Evolutionary conservation across 2,888 invertebrate genomes (phyloP).

Genomic region (Catocala fraxini): DNA sequence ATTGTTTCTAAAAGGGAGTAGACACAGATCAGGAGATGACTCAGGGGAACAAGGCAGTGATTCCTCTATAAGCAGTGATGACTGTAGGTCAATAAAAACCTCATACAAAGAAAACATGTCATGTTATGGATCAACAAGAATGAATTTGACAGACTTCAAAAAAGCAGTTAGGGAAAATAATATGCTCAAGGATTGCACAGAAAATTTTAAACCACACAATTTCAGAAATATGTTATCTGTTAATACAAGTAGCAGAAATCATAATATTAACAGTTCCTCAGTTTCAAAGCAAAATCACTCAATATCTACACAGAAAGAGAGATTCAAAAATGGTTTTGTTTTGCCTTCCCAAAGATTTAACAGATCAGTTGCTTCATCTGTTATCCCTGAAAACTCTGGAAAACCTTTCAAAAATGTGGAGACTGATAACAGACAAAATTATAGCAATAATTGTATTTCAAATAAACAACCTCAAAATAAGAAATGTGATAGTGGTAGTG

Average conservation of each 20-base stretch:
- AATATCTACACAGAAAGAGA: constrained; percentile 59
- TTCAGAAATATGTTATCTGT: constrained; percentile 55
- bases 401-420: constrained; percentile 22
- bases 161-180: constrained; percentile 21
- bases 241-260: constrained; percentile 24
- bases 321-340: constrained; percentile 65
- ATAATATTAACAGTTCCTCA: constrained; percentile 22
- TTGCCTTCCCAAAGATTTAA: constrained; percentile 75
- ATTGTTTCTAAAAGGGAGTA: constrained; percentile 57
- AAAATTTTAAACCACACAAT: constrained; percentile 56
- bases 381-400: constrained; percentile 54
- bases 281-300: constrained; percentile 39
- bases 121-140: constrained; percentile 39
- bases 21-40: constrained; percentile 64
- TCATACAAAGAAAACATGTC: constrained; percentile 57
- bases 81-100: constrained; percentile 63
- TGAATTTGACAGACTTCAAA: constrained; percentile 26
- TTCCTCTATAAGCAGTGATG: constrained; percentile 76
- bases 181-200: constrained; percentile 52
- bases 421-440: constrained; percentile 13
- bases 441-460: constrained; percentile 9
- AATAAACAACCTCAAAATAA: constrained; percentile 26
- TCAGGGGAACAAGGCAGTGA: constrained; percentile 74
- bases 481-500: constrained; percentile 49
- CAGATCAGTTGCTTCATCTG: constrained; percentile 53